Base-by-base conservation (phyloP, 30 jellyfish, hydroid and myxozoan species). In the Mastigias papua region DNA sequence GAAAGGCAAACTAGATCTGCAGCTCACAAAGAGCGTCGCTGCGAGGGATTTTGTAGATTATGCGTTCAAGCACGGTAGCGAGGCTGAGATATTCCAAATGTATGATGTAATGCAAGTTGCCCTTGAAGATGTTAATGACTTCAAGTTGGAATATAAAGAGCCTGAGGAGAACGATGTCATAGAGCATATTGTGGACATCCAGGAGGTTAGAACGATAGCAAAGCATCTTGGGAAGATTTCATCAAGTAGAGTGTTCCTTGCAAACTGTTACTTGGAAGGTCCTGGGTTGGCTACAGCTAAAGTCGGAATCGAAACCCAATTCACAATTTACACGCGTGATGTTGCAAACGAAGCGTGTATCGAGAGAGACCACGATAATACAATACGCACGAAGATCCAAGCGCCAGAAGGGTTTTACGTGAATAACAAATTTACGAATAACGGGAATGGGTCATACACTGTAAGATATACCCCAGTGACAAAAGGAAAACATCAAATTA, bases 81-180 rank as follows among this genome's bases (percentile, higher is more conserved):
- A 94, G 89, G 97, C 97, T 26, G 98, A 94, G 81, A 94, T 94
- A 37, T 94, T 94, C 68, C 90, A 83, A 51, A 80, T 94, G 25
- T 84, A 89, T 66, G 98, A 94, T 72, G 97, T 84, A 35, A 94
- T 94, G 98, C 91, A 83, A 48, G 83, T 71, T 7, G 88, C 97
- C 19, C 86, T 94, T 67, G 86, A 81, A 60, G 94, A 94, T 19
- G 84, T 94, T 48, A 89, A 94, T 49, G 87, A 58, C 61, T 71
- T 67, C 34, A 66, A 77, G 34, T 48, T 94, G 60, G 92, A 80
- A 27, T 94, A 94, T 87, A 85, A 94, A 57, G 98, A 94, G 89
- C 98, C 98, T 32, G 97, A 88, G 73, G 98, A 94, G 73, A 94
- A 94, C 83, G 98, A 94, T 91, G 98, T 94, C 97, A 94, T 94